Conservation (phyloP, 2,113 vertebrate genomes). For the Neotragus pygmaeus region DNA sequence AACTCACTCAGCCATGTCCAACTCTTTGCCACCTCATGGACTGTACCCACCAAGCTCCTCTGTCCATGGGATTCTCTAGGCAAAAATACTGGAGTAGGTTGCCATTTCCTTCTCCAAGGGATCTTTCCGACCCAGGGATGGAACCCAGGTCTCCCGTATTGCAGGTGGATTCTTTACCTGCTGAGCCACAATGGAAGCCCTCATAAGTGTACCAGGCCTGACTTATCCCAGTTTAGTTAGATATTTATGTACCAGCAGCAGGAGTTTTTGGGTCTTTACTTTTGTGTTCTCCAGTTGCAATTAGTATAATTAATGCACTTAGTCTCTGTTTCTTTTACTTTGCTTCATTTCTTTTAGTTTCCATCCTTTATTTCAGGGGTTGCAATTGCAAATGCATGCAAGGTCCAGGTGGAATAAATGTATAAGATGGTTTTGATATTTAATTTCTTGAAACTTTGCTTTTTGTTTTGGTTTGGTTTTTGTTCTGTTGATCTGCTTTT, state of each 20-base stretch:
- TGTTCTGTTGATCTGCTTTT: not conserved
- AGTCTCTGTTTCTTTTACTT: not conserved
- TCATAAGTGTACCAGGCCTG: not conserved
- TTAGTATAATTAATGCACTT: not conserved
- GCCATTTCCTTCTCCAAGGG: not conserved
- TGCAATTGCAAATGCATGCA: not conserved
- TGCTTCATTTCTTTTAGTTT: not conserved
- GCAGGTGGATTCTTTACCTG: not conserved
- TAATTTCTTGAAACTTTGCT: not conserved
- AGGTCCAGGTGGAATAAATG: not conserved
- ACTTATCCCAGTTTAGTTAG: not conserved
- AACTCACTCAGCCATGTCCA: not conserved
- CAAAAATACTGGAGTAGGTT: not conserved
- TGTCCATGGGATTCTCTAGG: not conserved
- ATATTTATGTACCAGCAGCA: not conserved
- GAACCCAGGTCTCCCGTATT: not conserved
- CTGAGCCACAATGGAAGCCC: not conserved
- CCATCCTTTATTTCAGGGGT: slow-evolving; percentile 35
- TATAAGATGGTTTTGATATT: not conserved
- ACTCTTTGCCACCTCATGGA: not conserved
- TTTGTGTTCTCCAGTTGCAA: not conserved
- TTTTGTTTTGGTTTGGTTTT: not conserved
- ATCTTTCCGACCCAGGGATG: not conserved
- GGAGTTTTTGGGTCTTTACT: not conserved
- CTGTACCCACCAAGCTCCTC: not conserved